phyloP scores from a whole-genome alignment of 2,113 vertebrate species.

The Lepus timidus region DNA sequence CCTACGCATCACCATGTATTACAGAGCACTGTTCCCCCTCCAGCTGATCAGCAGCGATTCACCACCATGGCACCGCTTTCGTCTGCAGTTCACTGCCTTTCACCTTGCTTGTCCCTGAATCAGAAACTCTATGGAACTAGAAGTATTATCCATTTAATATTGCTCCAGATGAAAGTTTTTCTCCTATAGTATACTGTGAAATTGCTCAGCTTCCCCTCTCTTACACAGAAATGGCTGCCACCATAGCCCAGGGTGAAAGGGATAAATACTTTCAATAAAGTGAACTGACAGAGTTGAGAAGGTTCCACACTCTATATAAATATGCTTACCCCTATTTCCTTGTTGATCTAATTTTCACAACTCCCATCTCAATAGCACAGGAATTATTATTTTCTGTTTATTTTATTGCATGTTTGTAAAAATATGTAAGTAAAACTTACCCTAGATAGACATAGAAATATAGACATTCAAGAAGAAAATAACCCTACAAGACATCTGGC shows the following conservation, averaged over 20 bases:
- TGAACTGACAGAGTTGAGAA: constrained; percentile 28
- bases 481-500: neutral
- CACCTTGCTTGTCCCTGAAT: constrained; percentile 35
- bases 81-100: neutral
- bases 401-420: neutral
- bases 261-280: neutral
- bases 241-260: neutral
- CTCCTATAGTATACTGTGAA: neutral
- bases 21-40: neutral
- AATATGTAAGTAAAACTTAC: constrained; percentile 50
- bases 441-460: neutral
- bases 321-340: constrained; percentile 51
- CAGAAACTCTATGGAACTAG: neutral
- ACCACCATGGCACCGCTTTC: neutral
- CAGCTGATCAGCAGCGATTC: neutral
- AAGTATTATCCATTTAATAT: neutral
- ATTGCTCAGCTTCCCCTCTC: neutral
- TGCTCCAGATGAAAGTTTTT: neutral
- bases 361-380: neutral
- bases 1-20: neutral
- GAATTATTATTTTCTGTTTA: neutral
- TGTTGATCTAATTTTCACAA: constrained; percentile 10
- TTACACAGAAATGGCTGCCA: constrained; percentile 20
- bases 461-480: neutral
- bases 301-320: neutral